Conservation (phyloP, 2,888 invertebrate species). For the Megamerina dolium region DNA sequence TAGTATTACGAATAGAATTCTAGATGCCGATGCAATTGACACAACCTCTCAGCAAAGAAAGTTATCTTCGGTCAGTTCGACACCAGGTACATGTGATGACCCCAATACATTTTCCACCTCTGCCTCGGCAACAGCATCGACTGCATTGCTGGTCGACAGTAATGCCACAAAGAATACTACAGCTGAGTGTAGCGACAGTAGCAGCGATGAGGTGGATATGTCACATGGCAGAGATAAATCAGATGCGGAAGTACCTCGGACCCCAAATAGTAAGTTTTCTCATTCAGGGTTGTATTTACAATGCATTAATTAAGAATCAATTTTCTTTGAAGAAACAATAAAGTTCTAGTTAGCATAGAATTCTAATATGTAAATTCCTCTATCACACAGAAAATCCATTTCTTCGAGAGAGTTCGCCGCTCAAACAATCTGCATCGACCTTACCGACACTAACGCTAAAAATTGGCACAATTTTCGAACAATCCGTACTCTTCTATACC, state of each 20-base stretch:
- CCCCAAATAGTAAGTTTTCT: conserved; percentile 30
- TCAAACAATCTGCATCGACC: conserved; percentile 26
- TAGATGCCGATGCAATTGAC: conserved; percentile 14
- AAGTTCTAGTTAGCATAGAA: no score
- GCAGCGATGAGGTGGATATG: conserved; percentile 15
- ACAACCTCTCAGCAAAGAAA: not conserved
- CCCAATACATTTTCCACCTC: conserved; percentile 31
- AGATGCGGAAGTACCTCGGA: conserved; percentile 8
- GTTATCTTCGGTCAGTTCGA: conserved; percentile 18
- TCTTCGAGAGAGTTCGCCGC: conserved; percentile 29
- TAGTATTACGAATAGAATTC: conserved; percentile 22
- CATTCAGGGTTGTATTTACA: no score
- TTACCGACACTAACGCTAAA: conserved; percentile 31
- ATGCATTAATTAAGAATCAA: no score
- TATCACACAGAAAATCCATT: conserved; percentile 41
- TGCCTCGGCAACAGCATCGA: conserved; percentile 38
- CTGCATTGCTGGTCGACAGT: conserved; percentile 36
- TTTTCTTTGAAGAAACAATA: no score
- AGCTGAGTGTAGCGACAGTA: conserved; percentile 10
- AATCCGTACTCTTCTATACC: conserved; percentile 44
- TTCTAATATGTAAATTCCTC: no score
- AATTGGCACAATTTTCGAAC: conserved; percentile 46
- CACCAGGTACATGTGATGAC: conserved; percentile 28
- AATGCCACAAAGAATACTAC: conserved; percentile 19
- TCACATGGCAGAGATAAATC: conserved; percentile 11